These are phyloP conservation scores for Lithophane socia DNA, from an alignment of 2,888 invertebrate species.

Conservation along the genomic window DNA sequence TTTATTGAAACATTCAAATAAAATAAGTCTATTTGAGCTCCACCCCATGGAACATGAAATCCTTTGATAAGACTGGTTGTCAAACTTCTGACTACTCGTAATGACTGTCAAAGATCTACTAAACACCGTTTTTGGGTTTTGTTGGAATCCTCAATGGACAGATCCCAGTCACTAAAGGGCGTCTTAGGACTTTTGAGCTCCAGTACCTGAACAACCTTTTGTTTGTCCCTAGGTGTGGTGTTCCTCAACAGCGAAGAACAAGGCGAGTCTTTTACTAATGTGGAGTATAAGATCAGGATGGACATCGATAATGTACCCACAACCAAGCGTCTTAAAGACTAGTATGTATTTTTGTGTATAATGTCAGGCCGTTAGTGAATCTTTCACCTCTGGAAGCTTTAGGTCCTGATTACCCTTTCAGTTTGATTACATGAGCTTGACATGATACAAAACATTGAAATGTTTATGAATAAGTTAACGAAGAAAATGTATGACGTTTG, in stretches of 20 bases:
- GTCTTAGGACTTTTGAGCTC: background rate
- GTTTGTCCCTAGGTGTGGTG: slow-evolving; percentile 81
- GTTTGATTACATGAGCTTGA: background rate
- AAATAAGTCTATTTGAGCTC: too few relatives aligned
- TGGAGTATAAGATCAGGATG: slow-evolving; percentile 93
- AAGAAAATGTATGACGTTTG: background rate
- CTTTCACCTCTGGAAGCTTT: too few relatives aligned
- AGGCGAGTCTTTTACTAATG: slow-evolving; percentile 72
- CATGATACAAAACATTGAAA: too few relatives aligned
- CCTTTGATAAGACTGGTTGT: background rate
- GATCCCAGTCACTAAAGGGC: too few relatives aligned
- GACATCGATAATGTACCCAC: slow-evolving; percentile 93
- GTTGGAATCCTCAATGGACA: too few relatives aligned
- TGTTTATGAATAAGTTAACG: background rate
- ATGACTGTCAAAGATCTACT: too few relatives aligned
- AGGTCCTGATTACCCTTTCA: background rate
- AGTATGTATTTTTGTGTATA: slow-evolving; percentile 76
- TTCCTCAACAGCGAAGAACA: slow-evolving; percentile 78
- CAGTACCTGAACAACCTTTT: background rate
- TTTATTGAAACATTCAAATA: too few relatives aligned
- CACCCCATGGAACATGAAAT: background rate
- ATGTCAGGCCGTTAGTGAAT: background rate
- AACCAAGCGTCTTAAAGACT: slow-evolving; percentile 90
- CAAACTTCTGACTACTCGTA: background rate
- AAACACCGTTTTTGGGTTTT: too few relatives aligned